Evolutionary conservation across 2,888 invertebrate genomes (phyloP), one percentile per base, ranked within the genome.

Genomic region (Therioaphis trifolii): DNA sequence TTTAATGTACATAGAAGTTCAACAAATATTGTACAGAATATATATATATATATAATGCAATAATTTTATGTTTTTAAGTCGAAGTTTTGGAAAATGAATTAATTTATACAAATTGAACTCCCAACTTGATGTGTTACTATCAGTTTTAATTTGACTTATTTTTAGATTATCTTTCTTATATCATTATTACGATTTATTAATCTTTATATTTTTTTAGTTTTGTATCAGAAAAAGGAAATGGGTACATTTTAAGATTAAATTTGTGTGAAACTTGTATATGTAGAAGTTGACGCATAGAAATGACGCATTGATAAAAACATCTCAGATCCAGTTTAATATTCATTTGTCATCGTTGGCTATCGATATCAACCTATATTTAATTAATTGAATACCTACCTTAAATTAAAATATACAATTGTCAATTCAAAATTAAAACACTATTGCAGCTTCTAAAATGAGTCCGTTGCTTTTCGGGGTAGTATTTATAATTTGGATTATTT

Each of bases 231-330:
- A 52, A 52, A 0, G 4, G 7, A 21, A 5, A 7, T 7, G 52
- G 9, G 21, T 18, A n/a, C 55, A 72, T 55, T 72, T 72, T 21
- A 55, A 52, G 29, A 35, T 21, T 43, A 18, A 52, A 72, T 71
- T 49, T 71, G 40, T 27, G 43, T 24, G 35, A 35, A 35, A 35
- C 3, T 18, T 18, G 29, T n/a, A 21, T 7, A 14, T 27, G 14
- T 27, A 15, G 27, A 18, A 7, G 58, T 12, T 9, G 35, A n/a
- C 2, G 24, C 9, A 69, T 24, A 68, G 4, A 69, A 69, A 69
- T 69, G 24, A 43, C 24, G 46, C 69, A 69, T 69, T 46, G 24
- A 14, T 69, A 24, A 69, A 43, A 27, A 63, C n/a, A 11, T 58
- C 58, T n/a, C 15, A 52, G n/a, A 3, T 58, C 11, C 24, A 58